Evolutionary conservation across 1,140 invertebrate genomes (phyloP).

Genomic region (Periplaneta americana): DNA sequence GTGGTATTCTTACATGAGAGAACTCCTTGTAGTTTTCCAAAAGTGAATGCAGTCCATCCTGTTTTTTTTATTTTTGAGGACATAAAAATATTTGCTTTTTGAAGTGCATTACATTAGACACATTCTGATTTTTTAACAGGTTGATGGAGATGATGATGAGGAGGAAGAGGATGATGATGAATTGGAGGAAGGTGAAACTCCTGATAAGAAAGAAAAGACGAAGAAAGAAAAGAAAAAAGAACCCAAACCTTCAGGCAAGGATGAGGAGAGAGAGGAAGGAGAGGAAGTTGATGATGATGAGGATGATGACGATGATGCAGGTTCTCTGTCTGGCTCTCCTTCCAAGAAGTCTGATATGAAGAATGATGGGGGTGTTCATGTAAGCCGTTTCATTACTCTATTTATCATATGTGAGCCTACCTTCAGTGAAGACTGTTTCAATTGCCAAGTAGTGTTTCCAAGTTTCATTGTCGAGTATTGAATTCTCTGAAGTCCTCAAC

Average conservation of each 20-base stretch:
- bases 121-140: background rate
- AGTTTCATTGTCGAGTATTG: too few species aligned
- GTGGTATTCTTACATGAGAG: too few species aligned
- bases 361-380: constrained; percentile 11
- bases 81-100: too few species aligned
- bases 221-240: constrained; percentile 31
- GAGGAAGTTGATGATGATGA: constrained; percentile 29
- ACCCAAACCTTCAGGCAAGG: constrained; percentile 30
- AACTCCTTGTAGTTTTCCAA: too few species aligned
- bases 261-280: constrained; percentile 38
- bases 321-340: background rate
- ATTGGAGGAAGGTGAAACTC: constrained; percentile 22
- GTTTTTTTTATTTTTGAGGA: too few species aligned
- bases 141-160: constrained; percentile 18
- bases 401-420: constrained; percentile 23
- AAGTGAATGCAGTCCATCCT: too few species aligned
- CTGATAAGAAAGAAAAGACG: constrained; percentile 36
- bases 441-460: background rate
- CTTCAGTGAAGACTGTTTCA: background rate
- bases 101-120: too few species aligned
- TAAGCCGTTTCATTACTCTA: constrained; percentile 32
- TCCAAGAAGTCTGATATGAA: constrained; percentile 15
- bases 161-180: constrained; percentile 23
- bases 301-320: constrained; percentile 39
- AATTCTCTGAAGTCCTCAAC: too few species aligned